Evolutionary conservation across 2,888 invertebrate genomes (phyloP), one percentile per base, ranked within the genome.

Genomic region (Charanyca ferruginea): DNA sequence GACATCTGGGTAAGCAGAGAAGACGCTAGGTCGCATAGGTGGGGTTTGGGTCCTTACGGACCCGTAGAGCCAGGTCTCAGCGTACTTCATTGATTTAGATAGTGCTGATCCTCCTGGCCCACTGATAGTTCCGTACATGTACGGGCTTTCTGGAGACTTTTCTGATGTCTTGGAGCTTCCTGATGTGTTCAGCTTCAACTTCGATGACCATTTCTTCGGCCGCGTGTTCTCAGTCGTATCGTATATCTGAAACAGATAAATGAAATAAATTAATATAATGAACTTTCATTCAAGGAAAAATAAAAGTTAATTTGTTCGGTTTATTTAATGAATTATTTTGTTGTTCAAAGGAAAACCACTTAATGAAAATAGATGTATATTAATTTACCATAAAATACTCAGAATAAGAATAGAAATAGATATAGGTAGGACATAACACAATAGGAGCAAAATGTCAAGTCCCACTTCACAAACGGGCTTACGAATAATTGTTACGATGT

Each of bases 11-110:
- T 95, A 95, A 53, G 93, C 87, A 72, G 96, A 93, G 80, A 96
- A 96, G 74, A 96, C 94, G 69, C 95, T 93, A 48, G 95, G 93
- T 85, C 96, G 87, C 62, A 91, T 89, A 80, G 92, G 91, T 85
- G 91, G 91, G 82, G 95, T 95, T 77, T 96, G 94, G 76, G 94
- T 96, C 83, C 97, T 95, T 1, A 98, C 97, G 42, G 97, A 98
- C 83, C 98, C 98, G 87, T 98, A 98, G 18, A 98, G 96, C 98
- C 98, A 98, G 62, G 98, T 97, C 87, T 98, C 98, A 42, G 97
- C 97, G 93, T 97, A 98, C 90, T 97, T 97, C 98, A 98, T 98
- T 86, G 98, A 98, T 90, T 97, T 97, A 66, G 97, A 97, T 59
- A 98, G 90, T n/a, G 97, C 96, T 84, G 97, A 97, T 72, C 97